Conservation (phyloP, 2,113 vertebrate genomes). For the Prunella fulvescens region DNA sequence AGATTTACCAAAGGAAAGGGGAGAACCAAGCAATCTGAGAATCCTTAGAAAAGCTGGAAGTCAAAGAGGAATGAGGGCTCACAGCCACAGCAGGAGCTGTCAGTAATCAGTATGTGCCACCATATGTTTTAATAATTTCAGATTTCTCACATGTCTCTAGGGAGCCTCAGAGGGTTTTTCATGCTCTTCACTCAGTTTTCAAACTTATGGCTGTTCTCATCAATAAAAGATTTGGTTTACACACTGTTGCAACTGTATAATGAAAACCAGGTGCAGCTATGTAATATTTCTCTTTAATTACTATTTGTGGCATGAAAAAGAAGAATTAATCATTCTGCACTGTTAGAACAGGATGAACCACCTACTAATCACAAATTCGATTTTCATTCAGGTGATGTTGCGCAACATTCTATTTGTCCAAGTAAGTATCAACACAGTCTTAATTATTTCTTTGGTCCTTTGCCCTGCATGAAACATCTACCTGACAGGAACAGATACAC, state of each 20-base stretch:
- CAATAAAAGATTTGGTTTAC: conserved; percentile 71
- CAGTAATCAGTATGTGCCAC: conserved; percentile 14
- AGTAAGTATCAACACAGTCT: conserved; percentile 58
- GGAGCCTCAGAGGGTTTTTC: conserved; percentile 30
- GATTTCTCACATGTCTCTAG: conserved; percentile 45
- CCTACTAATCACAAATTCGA: conserved; percentile 66
- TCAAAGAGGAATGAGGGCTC: neutral
- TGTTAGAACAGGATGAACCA: conserved; percentile 65
- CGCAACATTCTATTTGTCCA: conserved; percentile 39
- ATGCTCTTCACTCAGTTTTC: conserved; percentile 37
- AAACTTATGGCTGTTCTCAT: conserved; percentile 58
- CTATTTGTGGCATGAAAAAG: conserved; percentile 52
- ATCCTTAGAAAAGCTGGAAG: neutral
- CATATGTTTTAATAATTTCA: conserved; percentile 62
- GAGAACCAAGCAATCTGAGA: neutral
- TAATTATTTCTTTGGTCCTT: neutral
- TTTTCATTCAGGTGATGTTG: conserved; percentile 41
- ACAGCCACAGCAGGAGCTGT: neutral
- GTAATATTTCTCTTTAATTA: conserved; percentile 82
- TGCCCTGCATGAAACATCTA: neutral
- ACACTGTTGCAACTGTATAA: conserved; percentile 52
- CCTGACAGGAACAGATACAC: neutral
- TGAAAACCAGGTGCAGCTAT: conserved; percentile 69
- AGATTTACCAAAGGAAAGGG: neutral
- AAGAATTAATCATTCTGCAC: conserved; percentile 70